Evolutionary conservation across 2,888 invertebrate species (phyloP), one percentile per base, ranked within the genome.

Genomic region (Tolmerus cingulatus): DNA sequence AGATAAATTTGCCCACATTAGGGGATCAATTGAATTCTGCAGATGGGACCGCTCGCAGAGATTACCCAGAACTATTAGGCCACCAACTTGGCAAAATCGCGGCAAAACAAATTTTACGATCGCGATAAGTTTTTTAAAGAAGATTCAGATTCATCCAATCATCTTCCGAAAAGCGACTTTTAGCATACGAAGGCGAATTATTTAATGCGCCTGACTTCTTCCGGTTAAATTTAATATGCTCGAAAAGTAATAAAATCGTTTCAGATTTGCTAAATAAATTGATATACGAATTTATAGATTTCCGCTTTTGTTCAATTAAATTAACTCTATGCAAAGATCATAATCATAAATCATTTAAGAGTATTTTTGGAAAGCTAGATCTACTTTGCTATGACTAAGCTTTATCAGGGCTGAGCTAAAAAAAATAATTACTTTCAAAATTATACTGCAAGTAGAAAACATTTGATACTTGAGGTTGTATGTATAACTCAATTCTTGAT

Each of bases 1-100:
- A 82, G 82, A 82, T 82, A 82, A 82, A 82, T 82, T 82, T 82
- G 30, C 57, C 57, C 82, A 82, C 82, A 82, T 82, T 82, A 82
- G 82, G 66, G 66, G 57, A 82, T 82, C 82, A 82, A 82, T 82
- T 82, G 82, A 82, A 82, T 82, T 82, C 55, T 82, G 66, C 57
- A 82, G 57, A 82, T 34, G 55, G 27, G 19, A 19, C 34, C 66
- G 82, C 82, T 55, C 66, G 34, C 14, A 4, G 12, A 34, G 82
- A 82, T 82, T 82, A 82, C 23, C 55, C 30, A 30, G 23, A 66
- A 37, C 57, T 66, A 57, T 8, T 66, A 82, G 51, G 82, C 82
- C 82, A 82, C 82, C 82, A 37, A 34, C 66, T 46, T 82, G 5
- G 55, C 19, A 19, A 66, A 40, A 1, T 19, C 66, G 66, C 82